Evolutionary conservation across 2,797 vertebrate genomes (phyloP).

Genomic region (Pangasius larnaudii): DNA sequence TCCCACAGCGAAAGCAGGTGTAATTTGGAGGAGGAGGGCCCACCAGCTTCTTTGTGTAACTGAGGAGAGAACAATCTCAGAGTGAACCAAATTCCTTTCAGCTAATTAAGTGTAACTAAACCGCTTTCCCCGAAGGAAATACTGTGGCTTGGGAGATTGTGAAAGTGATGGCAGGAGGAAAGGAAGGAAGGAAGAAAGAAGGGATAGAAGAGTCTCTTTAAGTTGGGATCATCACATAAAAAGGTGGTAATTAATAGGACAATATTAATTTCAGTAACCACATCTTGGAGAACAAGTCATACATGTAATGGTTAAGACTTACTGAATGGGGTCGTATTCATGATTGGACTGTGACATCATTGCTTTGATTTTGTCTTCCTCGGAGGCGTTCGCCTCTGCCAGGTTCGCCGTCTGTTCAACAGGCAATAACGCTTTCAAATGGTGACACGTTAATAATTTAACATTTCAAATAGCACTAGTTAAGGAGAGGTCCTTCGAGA

Average conservation of each 20-base stretch:
- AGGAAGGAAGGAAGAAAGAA: not conserved
- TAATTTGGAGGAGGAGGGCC: slow-evolving; percentile 87
- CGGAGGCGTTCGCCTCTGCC: slow-evolving; percentile 91
- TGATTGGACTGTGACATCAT: slow-evolving; percentile 95
- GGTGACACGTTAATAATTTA: slow-evolving; percentile 32
- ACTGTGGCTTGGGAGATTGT: not conserved
- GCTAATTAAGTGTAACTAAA: not conserved
- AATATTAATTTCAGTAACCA: not conserved
- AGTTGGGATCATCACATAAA: not conserved
- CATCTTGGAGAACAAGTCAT: not conserved
- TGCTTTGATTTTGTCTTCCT: slow-evolving; percentile 97
- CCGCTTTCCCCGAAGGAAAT: not conserved
- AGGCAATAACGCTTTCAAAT: slow-evolving; percentile 73
- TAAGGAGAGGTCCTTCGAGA: not conserved
- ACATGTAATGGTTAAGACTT: slow-evolving; percentile 69
- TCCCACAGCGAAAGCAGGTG: slow-evolving; percentile 93
- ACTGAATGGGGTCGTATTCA: slow-evolving; percentile 93
- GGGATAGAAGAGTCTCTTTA: not conserved
- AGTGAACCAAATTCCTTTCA: not conserved
- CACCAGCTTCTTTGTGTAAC: slow-evolving; percentile 90
- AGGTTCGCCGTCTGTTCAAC: slow-evolving; percentile 96
- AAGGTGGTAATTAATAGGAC: not conserved
- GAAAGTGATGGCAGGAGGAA: not conserved
- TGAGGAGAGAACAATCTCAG: slow-evolving; percentile 59
- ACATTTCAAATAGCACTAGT: no score